Percentiles rank a stretch among this genome's conserved stretches.
phyloP scores from a whole-genome alignment of 2,888 invertebrate species.

The Drosophila birchii region DNA sequence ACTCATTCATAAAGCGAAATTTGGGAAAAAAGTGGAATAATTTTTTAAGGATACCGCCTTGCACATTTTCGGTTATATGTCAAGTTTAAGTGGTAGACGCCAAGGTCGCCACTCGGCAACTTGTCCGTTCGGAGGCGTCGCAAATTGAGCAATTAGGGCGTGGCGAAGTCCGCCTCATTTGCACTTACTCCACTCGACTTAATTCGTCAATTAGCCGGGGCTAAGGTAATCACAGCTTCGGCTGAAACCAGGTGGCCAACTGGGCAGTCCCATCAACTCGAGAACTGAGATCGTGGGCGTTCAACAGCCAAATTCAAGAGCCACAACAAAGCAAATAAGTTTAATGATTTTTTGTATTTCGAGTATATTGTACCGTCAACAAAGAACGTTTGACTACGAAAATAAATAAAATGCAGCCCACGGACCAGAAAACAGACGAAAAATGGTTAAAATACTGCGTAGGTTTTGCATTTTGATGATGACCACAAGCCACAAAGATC shows the following conservation, averaged over 20 bases:
- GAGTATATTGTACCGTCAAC: constrained; percentile 43
- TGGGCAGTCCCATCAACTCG: constrained; percentile 35
- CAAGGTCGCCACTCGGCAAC: constrained; percentile 23
- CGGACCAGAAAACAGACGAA: constrained; percentile 41
- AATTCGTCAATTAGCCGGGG: constrained; percentile 66
- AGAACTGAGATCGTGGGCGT: constrained; percentile 37
- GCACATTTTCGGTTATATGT: constrained; percentile 49
- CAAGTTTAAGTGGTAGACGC: constrained; percentile 60
- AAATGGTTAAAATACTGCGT: constrained; percentile 55
- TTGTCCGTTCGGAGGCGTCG: constrained; percentile 29
- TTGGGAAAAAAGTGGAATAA: constrained; percentile 27
- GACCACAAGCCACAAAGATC: constrained; percentile 53
- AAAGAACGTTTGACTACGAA: constrained; percentile 75
- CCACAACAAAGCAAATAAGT: constrained; percentile 52
- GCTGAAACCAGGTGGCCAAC: constrained; percentile 27
- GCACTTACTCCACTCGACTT: constrained; percentile 48
- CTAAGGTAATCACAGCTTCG: constrained; percentile 43
- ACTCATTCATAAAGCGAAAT: constrained; percentile 30
- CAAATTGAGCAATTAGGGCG: constrained; percentile 71
- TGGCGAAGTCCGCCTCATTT: constrained; percentile 55
- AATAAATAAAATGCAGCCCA: constrained; percentile 67
- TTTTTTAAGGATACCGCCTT: constrained; percentile 58
- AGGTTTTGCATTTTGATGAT: constrained; percentile 71
- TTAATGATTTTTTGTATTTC: constrained; percentile 51
- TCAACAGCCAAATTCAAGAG: constrained; percentile 43